These are phyloP conservation scores for Chaenogobius annularis DNA, from an alignment of 2,113 vertebrate genomes.

Conservation along the genomic window DNA sequence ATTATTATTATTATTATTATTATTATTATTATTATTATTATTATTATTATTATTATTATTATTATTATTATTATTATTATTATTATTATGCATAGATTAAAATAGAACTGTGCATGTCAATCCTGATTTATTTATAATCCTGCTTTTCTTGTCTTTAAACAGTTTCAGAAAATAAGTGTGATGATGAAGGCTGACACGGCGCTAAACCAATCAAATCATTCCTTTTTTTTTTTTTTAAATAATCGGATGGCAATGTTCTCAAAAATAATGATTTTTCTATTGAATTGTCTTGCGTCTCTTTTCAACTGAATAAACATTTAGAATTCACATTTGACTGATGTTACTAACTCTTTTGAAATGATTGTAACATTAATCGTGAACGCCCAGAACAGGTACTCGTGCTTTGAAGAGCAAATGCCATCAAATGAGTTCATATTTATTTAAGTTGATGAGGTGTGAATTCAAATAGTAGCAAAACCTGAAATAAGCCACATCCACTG, in stretches of 20 bases:
- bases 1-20: too few relatives aligned
- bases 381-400: neutral
- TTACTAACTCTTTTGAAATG: neutral
- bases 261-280: neutral
- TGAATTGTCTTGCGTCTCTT: neutral
- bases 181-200: constrained; percentile 19
- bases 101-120: neutral
- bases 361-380: neutral
- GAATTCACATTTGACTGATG: neutral
- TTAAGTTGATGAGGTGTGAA: too few relatives aligned
- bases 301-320: neutral
- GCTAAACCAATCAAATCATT: neutral
- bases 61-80: too few relatives aligned
- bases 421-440: neutral
- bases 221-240: too few relatives aligned
- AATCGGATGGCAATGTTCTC: too few relatives aligned
- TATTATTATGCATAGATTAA: too few relatives aligned
- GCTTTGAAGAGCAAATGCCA: neutral
- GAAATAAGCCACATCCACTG: too few relatives aligned
- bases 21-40: too few relatives aligned
- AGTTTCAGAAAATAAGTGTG: constrained; percentile 31
- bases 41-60: too few relatives aligned
- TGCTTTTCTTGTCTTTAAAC: constrained; percentile 22
- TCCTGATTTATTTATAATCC: neutral
- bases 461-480: too few relatives aligned